phyloP scores from a whole-genome alignment of 2,113 vertebrate species.

The Falcunculus frontatus region DNA sequence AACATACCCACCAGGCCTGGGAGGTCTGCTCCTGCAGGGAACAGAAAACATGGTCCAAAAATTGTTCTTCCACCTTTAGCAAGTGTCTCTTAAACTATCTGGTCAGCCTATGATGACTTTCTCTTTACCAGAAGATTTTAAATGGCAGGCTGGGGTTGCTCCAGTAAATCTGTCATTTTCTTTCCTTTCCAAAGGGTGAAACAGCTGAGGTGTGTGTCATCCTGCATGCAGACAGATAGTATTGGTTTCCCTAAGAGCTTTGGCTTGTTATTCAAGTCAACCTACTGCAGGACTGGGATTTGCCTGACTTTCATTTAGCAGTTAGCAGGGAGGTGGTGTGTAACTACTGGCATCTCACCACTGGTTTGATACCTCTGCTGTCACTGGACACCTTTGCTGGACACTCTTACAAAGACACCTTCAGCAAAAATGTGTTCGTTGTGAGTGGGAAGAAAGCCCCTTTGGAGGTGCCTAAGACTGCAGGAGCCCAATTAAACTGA shows the following conservation, averaged over 20 bases:
- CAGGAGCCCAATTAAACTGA: background rate
- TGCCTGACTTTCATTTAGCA: background rate
- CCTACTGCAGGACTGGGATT: background rate
- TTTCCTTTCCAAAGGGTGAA: background rate
- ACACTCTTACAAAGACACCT: background rate
- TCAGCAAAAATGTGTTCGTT: background rate
- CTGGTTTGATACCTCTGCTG: background rate
- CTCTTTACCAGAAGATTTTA: background rate
- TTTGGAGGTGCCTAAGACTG: background rate
- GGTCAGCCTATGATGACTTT: background rate
- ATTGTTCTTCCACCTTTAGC: background rate
- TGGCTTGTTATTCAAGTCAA: background rate
- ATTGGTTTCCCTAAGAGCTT: background rate
- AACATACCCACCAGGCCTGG: rapidly evolving
- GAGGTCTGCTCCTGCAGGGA: background rate
- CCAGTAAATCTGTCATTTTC: background rate
- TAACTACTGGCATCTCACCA: background rate
- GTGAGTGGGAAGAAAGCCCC: background rate
- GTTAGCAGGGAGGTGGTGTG: background rate
- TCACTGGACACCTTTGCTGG: background rate
- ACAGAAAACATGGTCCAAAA: background rate
- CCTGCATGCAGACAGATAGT: background rate
- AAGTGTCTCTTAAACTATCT: background rate
- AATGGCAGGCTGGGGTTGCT: background rate
- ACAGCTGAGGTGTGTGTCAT: background rate